Evolutionary conservation across 2,888 invertebrate genomes (phyloP), one percentile per base, ranked within the genome.

Genomic region (Aspidiotus destructor): DNA sequence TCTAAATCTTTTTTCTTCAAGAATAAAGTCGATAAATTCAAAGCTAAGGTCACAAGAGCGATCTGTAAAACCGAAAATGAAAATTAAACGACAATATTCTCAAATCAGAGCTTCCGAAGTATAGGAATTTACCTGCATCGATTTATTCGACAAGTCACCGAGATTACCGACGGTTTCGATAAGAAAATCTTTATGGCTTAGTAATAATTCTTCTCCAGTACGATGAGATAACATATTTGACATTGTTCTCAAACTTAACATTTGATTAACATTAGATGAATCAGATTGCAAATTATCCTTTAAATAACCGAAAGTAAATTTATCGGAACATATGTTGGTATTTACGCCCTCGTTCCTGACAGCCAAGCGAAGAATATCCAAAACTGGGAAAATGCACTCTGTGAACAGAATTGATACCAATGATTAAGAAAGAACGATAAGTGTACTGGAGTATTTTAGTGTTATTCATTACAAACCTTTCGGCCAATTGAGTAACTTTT

Each of bases 301-400:
- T 13, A 73, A 68, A 28, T 73, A 70, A 7, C 68, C 60, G 54
- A 74, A 70, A 16, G 75, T 74, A 68, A 74, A 80, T 77, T 81
- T 75, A 77, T 81, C 74, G 72, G 74, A 74, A 74, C 82, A 80
- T 61, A 86, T 76, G 60, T 78, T 73, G 8, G 79, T 76, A 72
- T 85, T 85, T 8, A 88, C 81, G 6, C 82, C 79, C 74, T 84
- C 83, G 72, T 86, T 85, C 60, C 90, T 84, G 53, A 95, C 83
- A 0, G 90, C 89, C 75, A 96, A 79, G 72, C 97, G 83, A 13
- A 92, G 82, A 7, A 96, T 80, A 76, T 98, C 97, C 73, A 98
- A 78, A 7, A 88, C 89, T 0, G 97, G 97, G 76, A 95, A 94
- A 1, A 94, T 81, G 72, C 86, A 83, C 75, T 89, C 89, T 81